phyloP scores from a whole-genome alignment of 2,113 vertebrate species.

The Smithornis capensis region DNA sequence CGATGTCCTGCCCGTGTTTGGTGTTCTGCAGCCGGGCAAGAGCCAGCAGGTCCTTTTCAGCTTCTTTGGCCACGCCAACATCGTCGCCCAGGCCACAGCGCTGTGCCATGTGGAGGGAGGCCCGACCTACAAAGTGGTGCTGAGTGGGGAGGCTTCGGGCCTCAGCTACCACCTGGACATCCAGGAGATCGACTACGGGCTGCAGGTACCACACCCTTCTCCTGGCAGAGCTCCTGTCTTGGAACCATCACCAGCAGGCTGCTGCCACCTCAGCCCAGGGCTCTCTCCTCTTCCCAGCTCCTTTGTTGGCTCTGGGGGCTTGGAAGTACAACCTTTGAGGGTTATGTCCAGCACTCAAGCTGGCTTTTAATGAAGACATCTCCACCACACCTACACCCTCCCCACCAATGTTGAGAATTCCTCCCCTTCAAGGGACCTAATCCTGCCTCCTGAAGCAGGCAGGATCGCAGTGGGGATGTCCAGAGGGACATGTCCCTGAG shows the following conservation, averaged over 20 bases:
- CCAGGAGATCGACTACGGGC: slow-evolving; percentile 76
- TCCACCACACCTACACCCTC: background rate
- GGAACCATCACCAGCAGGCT: background rate
- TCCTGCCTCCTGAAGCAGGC: background rate
- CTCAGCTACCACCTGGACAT: slow-evolving; percentile 77
- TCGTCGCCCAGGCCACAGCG: slow-evolving; percentile 65
- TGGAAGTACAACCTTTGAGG: background rate
- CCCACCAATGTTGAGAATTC: background rate
- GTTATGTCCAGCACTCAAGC: background rate
- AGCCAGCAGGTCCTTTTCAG: slow-evolving; percentile 69
- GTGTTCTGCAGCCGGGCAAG: slow-evolving; percentile 75
- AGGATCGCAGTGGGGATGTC: background rate
- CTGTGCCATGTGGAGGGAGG: slow-evolving; percentile 84
- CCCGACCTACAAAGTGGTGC: slow-evolving; percentile 76
- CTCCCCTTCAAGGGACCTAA: background rate
- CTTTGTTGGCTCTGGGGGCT: background rate
- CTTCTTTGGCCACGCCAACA: slow-evolving; percentile 83
- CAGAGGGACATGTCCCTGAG: background rate
- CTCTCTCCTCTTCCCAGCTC: background rate
- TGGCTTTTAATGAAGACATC: background rate
- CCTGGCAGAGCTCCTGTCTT: background rate
- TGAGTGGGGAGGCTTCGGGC: slow-evolving; percentile 79
- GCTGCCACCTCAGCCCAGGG: background rate
- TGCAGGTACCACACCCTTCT: slow-evolving; percentile 72
- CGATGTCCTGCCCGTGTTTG: slow-evolving; percentile 77